Percentiles rank a stretch among this genome's conserved stretches.
Evolutionary conservation across 2,797 vertebrate species (phyloP).

Genomic region (Sebastes kiyomatsui): DNA sequence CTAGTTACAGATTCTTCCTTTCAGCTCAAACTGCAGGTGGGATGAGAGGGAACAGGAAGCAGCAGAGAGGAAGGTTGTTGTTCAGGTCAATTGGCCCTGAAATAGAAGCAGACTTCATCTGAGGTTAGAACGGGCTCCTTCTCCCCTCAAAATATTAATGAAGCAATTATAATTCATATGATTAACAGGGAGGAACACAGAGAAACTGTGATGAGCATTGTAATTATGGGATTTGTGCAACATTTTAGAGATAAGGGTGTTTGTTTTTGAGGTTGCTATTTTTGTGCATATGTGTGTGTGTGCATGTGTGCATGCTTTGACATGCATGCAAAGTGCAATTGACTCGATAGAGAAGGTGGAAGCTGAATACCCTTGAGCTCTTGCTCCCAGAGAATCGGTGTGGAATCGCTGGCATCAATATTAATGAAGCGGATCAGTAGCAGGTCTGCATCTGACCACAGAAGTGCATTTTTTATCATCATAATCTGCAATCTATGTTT

Average conservation of each 20-base stretch:
- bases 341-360: conserved; percentile 32
- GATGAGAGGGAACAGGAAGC: not conserved
- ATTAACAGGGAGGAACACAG: conserved; percentile 56
- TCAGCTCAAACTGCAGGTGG: conserved; percentile 8
- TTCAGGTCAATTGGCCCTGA: conserved; percentile 58
- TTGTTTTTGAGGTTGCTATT: conserved; percentile 14
- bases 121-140: conserved; percentile 33
- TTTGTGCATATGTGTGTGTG: not conserved
- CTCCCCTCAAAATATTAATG: conserved; percentile 64
- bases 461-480: conserved; percentile 23
- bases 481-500: conserved; percentile 37
- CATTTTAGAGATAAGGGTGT: conserved; percentile 53
- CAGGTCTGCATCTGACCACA: not conserved
- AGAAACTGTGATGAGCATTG: conserved; percentile 61
- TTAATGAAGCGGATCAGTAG: conserved; percentile 56
- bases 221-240: conserved; percentile 62
- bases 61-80: not conserved
- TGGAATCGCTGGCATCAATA: conserved; percentile 51
- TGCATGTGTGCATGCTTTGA: not conserved
- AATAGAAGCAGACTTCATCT: conserved; percentile 44
- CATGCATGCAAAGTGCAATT: conserved; percentile 28
- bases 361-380: conserved; percentile 55
- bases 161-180: conserved; percentile 65
- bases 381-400: conserved; percentile 35
- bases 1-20: not conserved